These are phyloP conservation scores for Nannoperca obscura DNA, from an alignment of 2,797 vertebrate species.

Conservation along the genomic window DNA sequence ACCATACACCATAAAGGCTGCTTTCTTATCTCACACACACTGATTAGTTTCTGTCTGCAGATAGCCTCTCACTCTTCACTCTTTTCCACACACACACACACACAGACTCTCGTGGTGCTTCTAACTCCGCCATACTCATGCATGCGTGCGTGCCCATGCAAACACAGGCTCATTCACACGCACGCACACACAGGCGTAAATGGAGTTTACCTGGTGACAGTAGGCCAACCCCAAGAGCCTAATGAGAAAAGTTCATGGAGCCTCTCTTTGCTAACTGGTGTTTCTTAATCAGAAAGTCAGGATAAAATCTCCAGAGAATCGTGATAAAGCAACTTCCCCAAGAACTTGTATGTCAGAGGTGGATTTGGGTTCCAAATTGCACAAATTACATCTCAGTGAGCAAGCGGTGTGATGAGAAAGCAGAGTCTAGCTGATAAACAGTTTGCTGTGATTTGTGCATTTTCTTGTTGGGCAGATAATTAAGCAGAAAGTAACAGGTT, in stretches of 20 bases:
- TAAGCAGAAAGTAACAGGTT: background rate
- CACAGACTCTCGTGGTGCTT: constrained; percentile 12
- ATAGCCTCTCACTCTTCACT: constrained; percentile 78
- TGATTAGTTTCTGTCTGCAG: constrained; percentile 87
- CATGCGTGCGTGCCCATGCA: constrained; percentile 23
- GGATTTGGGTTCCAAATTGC: background rate
- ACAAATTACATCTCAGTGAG: background rate
- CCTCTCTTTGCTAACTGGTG: constrained; percentile 24
- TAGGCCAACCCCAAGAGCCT: constrained; percentile 16
- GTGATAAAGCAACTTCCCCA: background rate
- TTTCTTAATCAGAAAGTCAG: constrained; percentile 22
- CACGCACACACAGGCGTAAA: constrained; percentile 7
- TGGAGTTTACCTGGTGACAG: constrained; percentile 37
- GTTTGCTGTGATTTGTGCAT: background rate
- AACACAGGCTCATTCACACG: constrained; percentile 19
- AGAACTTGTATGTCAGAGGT: background rate
- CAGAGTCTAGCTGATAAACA: background rate
- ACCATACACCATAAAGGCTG: constrained; percentile 88
- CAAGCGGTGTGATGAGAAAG: background rate
- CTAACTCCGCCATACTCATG: constrained; percentile 23
- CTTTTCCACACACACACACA: constrained; percentile 50
- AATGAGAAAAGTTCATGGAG: constrained; percentile 36
- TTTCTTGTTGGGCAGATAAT: background rate
- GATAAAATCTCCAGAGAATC: constrained; percentile 19
- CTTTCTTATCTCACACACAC: constrained; percentile 85